These are phyloP conservation scores for Eupithecia insigniata DNA, from an alignment of 2,888 invertebrate species.

Conservation along the genomic window DNA sequence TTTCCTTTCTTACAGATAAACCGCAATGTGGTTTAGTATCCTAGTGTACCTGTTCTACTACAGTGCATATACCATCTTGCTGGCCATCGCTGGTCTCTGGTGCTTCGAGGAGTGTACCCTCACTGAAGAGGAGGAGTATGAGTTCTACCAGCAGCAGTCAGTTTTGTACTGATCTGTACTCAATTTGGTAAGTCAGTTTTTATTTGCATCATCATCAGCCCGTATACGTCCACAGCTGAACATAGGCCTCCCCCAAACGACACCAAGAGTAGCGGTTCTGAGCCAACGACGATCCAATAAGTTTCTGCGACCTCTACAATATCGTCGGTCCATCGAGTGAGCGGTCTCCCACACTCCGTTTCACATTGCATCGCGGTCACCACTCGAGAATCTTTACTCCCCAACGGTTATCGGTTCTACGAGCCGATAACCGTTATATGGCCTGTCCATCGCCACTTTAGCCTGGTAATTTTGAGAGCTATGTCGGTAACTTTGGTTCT, in stretches of 20 bases:
- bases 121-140: conserved; percentile 77
- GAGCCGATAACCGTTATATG: too few species aligned
- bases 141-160: conserved; percentile 66
- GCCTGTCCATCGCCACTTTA: too few species aligned
- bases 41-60: conserved; percentile 72
- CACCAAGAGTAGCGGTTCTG: too few species aligned
- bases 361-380: not conserved
- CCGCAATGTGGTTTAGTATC: conserved; percentile 70
- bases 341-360: not conserved
- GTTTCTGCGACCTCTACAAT: too few species aligned
- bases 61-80: conserved; percentile 69
- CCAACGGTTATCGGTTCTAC: not conserved
- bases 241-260: too few species aligned
- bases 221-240: too few species aligned
- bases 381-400: not conserved
- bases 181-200: not conserved
- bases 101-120: conserved; percentile 80
- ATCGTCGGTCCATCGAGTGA: too few species aligned
- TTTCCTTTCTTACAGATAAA: conserved; percentile 44
- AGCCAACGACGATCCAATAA: too few species aligned
- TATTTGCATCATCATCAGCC: too few species aligned
- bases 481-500: too few species aligned
- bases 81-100: conserved; percentile 80
- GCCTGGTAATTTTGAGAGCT: too few species aligned
- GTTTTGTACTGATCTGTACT: conserved; percentile 58